Percentiles rank a stretch among this genome's conserved stretches.
Conservation (phyloP, 2,888 invertebrate genomes). For the Sesamia inferens region DNA sequence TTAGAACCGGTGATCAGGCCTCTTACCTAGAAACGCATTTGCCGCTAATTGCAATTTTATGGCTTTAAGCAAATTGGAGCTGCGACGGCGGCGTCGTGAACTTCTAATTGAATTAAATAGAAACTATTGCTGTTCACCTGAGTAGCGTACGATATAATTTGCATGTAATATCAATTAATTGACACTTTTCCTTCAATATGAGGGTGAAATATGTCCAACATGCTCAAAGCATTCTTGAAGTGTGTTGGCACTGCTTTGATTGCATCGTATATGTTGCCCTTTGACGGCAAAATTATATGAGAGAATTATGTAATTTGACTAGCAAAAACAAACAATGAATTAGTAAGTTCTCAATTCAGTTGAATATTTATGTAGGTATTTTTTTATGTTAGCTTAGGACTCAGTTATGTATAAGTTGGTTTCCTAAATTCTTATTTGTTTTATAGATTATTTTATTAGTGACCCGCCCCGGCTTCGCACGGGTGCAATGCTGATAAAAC, state of each 20-base stretch:
- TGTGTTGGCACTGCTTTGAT: conserved; percentile 25
- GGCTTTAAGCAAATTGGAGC: conserved; percentile 60
- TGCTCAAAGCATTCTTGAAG: conserved; percentile 33
- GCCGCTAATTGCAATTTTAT: conserved; percentile 62
- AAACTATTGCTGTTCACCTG: conserved; percentile 34
- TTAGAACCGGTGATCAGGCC: conserved; percentile 48
- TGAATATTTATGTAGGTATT: no score
- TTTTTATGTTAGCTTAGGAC: no score
- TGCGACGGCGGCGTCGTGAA: conserved; percentile 42
- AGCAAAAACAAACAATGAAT: not conserved
- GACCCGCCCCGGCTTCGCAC: no score
- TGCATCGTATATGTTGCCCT: not conserved
- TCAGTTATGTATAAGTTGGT: no score
- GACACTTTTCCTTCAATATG: conserved; percentile 20
- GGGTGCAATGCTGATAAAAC: no score
- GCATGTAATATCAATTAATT: conserved; percentile 43
- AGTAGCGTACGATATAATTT: conserved; percentile 33
- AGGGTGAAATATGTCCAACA: conserved; percentile 6
- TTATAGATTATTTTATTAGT: no score
- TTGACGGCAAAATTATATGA: not conserved
- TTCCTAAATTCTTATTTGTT: no score
- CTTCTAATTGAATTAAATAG: conserved; percentile 57
- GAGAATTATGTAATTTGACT: not conserved
- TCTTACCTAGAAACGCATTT: conserved; percentile 45
- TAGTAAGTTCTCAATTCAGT: no score